phyloP scores from a whole-genome alignment of 2,113 vertebrate species.

The Gadus chalcogrammus region DNA sequence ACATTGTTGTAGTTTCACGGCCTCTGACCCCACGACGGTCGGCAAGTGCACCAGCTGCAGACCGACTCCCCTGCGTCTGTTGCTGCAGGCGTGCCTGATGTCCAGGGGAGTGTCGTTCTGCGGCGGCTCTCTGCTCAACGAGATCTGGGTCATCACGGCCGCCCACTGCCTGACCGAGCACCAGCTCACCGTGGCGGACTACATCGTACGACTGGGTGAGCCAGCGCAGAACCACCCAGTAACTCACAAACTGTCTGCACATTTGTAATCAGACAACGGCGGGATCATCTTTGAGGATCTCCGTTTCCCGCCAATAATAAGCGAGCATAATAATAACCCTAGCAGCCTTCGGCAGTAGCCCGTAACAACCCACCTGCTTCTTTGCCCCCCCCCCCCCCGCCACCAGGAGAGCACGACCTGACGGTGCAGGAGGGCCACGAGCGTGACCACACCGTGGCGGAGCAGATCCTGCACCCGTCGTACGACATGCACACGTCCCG shows the following conservation, averaged over 20 bases:
- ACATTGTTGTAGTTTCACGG: too few relatives aligned
- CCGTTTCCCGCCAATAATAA: too few relatives aligned
- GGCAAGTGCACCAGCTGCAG: too few relatives aligned
- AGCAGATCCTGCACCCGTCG: constrained; percentile 54
- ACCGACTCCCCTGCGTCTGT: constrained; percentile 11
- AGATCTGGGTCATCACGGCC: constrained; percentile 88
- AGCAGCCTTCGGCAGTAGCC: too few relatives aligned
- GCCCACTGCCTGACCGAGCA: constrained; percentile 79
- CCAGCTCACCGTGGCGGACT: constrained; percentile 8
- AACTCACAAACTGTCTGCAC: too few relatives aligned
- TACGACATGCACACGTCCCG: constrained; percentile 68
- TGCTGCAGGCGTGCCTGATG: constrained; percentile 77
- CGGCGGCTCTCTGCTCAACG: constrained; percentile 83
- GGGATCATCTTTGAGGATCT: too few relatives aligned
- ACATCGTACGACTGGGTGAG: constrained; percentile 73
- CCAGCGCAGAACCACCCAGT: neutral
- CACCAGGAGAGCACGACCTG: constrained; percentile 80
- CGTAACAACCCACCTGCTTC: neutral
- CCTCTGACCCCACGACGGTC: too few relatives aligned
- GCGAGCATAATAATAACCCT: too few relatives aligned
- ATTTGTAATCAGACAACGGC: too few relatives aligned
- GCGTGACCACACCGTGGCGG: constrained; percentile 65
- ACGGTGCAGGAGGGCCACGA: constrained; percentile 68
- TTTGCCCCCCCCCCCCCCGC: neutral
- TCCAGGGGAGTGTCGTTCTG: constrained; percentile 69